Base-by-base conservation (phyloP, 1,140 invertebrate species). In the Calephelis virginiensis region DNA sequence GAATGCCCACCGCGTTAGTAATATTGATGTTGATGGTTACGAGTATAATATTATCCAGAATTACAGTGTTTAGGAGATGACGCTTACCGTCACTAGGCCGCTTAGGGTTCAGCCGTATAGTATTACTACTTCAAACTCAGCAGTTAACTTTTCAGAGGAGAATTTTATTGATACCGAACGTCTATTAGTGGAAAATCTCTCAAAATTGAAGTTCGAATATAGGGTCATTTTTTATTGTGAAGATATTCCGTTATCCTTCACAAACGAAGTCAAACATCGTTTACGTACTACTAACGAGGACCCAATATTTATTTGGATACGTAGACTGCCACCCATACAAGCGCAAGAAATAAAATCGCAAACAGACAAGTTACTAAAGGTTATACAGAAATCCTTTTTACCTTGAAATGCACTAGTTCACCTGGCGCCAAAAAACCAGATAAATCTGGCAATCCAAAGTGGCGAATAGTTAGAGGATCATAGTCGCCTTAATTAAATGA, bases 1-100 rank as follows among this genome's bases (percentile, higher is more conserved):
- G 66, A 56, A 71, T 69, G 68, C 68, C 68, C 13, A 12, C 14
- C 49, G 68, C 68, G 50, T 69, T 69, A 69, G 46, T 69, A n/a
- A 63, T n/a, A n/a, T 37, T 43, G 64, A 43, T 63, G 38, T 43
- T 28, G 37, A 68, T 43, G 67, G 67, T 7, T 69, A 53, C 9
- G 68, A 59, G 5, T 64, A 63, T 11, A 68, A 53, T 43, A 17
- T 68, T 49, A 68, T 68, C 8, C 67, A 69, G 14, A 69, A 69
- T 17, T 38, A 45, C 8, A 50, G 17, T 28, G 47, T 49, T 11
- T 38, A 14, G 40, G 67, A 59, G 14, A 17, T 50, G n/a, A 50
- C 53, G 7, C 40, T 70, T 48, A 66, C 61, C 13, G 14, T 70
- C n/a, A 64, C 43, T 11, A 47, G 13, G 1, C 67, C 67, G 8